Evolutionary conservation across 2,888 invertebrate genomes (phyloP).

Genomic region (Listrodromus nycthemerus): DNA sequence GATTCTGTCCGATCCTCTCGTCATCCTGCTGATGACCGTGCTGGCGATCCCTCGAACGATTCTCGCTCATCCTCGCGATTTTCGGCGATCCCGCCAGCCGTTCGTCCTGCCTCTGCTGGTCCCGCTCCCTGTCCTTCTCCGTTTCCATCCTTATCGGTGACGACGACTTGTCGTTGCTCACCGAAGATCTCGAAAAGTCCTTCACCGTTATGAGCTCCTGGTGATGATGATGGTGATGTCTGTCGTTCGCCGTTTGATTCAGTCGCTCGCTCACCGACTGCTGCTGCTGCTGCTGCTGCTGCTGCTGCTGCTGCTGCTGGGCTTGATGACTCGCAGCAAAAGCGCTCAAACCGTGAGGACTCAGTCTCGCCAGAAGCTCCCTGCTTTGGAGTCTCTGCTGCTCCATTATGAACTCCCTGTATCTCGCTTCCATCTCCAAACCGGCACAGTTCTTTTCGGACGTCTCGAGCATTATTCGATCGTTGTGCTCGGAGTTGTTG

Average conservation of each 20-base stretch:
- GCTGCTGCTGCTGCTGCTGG: slow-evolving; percentile 70
- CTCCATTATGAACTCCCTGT: slow-evolving; percentile 79
- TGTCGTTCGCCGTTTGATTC: slow-evolving; percentile 53
- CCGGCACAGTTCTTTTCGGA: slow-evolving; percentile 74
- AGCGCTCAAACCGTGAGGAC: slow-evolving; percentile 77
- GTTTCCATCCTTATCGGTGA: slow-evolving; percentile 78
- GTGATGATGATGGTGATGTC: slow-evolving; percentile 70
- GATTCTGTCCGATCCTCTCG: slow-evolving; percentile 74
- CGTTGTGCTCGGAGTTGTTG: slow-evolving; percentile 53
- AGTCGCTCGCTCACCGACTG: slow-evolving; percentile 62
- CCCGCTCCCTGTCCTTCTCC: slow-evolving; percentile 69
- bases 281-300: slow-evolving; percentile 70
- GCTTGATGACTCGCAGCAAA: slow-evolving; percentile 75
- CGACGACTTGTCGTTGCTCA: slow-evolving; percentile 77
- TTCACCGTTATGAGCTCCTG: slow-evolving; percentile 79
- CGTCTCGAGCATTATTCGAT: slow-evolving; percentile 59
- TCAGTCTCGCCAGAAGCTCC: slow-evolving; percentile 79
- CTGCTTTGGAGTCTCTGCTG: slow-evolving; percentile 80
- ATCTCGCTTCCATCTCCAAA: slow-evolving; percentile 79
- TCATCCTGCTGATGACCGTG: slow-evolving; percentile 71
- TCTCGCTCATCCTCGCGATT: slow-evolving; percentile 60
- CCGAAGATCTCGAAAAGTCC: slow-evolving; percentile 79
- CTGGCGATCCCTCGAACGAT: slow-evolving; percentile 64
- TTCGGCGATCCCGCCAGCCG: slow-evolving; percentile 66
- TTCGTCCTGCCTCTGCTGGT: slow-evolving; percentile 65